Evolutionary conservation across 2,113 vertebrate genomes (phyloP), one percentile per base, ranked within the genome.

Genomic region (Indicator maculatus): DNA sequence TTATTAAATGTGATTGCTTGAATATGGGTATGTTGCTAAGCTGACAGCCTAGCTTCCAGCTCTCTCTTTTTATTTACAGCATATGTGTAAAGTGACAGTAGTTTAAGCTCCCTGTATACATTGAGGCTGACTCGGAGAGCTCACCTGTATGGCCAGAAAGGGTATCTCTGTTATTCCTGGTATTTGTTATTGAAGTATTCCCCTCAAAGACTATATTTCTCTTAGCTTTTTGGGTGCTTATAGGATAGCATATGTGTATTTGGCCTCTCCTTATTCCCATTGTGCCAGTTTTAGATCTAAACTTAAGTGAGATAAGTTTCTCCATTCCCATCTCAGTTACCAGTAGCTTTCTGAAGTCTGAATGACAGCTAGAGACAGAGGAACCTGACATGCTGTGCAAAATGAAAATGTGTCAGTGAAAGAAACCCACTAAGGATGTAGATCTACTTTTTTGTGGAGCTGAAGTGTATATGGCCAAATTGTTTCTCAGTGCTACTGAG

Each of bases 1-100:
- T 84, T 84, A 36, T 61, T 60, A 77, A 64, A 75, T 80, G 90
- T 74, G 52, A 45, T 53, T 74, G 50, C 33, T 70, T 75, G 77
- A 72, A 31, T 41, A n/a, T 38, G 58, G 31, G 36, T 65, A 45
- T 27, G 63, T 1, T 50, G 27, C n/a, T 81, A 50, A 88, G 64
- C 7, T 67, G 56, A 20, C 14, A 88, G 30, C 30, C 41, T 80
- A 16, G 71, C 52, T 85, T 33, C 38, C 24, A 71, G 60, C 23
- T 59, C 64, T 27, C 24, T 86, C 47, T 70, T 53, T 30, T 33
- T 88, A 28, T 83, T 91, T 81, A 39, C 38, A 44, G 31, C 10
- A 3, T 53, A 9, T 28, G 3, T 56, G 5, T 60, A 12, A 24
- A 58, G 23, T 38, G 39, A 13, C 24, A 33, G 31, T 56, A 69